These are phyloP conservation scores for Conistra vaccinii DNA, from an alignment of 2,888 invertebrate genomes.

Conservation along the genomic window DNA sequence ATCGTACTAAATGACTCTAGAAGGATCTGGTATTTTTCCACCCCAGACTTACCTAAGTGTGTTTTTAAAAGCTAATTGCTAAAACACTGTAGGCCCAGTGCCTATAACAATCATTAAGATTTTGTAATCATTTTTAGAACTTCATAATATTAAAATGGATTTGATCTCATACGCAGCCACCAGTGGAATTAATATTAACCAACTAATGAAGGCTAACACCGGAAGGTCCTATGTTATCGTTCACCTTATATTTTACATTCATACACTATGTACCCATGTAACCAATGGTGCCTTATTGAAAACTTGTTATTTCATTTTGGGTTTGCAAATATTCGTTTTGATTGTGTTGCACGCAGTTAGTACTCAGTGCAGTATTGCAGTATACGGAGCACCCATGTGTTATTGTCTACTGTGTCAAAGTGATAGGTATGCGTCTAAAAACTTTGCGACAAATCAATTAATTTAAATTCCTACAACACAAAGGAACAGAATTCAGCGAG, in stretches of 20 bases:
- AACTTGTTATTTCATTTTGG: conserved; percentile 68
- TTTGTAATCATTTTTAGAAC: conserved; percentile 65
- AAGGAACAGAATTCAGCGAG: conserved; percentile 69
- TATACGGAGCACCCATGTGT: conserved; percentile 38
- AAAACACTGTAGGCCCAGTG: conserved; percentile 47
- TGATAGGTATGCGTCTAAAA: conserved; percentile 59
- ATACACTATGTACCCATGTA: conserved; percentile 69
- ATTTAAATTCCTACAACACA: conserved; percentile 60
- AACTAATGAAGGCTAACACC: conserved; percentile 66
- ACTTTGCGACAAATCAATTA: conserved; percentile 53
- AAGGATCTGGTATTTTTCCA: conserved; percentile 53
- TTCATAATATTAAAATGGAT: conserved; percentile 79
- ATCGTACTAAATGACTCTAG: conserved; percentile 41
- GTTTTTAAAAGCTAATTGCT: conserved; percentile 59
- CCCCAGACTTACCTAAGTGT: conserved; percentile 47
- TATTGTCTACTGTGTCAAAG: conserved; percentile 54
- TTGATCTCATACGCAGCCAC: conserved; percentile 89
- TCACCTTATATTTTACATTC: conserved; percentile 62
- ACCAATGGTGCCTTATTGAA: conserved; percentile 88
- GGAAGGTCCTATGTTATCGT: conserved; percentile 71
- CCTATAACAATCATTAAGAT: conserved; percentile 60
- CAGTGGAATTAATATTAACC: conserved; percentile 83
- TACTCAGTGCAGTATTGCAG: conserved; percentile 51
- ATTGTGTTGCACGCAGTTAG: conserved; percentile 39
- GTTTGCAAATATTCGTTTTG: conserved; percentile 60